Evolutionary conservation across 2,797 vertebrate species (phyloP), one percentile per base, ranked within the genome.

Genomic region (Sebastes trivittatus): DNA sequence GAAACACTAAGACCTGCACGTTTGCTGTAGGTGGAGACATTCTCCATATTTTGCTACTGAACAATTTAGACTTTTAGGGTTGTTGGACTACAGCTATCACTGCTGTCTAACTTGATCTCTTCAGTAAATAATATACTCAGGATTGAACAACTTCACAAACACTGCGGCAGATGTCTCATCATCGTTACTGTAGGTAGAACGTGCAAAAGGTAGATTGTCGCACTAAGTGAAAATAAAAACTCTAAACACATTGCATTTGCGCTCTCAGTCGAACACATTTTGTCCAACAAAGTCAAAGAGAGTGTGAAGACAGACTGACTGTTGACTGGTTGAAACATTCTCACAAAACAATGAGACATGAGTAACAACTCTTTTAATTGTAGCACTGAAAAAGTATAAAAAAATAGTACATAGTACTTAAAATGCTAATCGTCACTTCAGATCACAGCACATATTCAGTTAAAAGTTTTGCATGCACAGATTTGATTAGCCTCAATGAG

Each of bases 351-450:
- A 46, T 46, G 42, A 46, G 49, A 52, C 1, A 6, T 4, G 11
- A 64, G 7, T 27, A 63, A 38, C 13, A 70, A 42, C 10, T 46
- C 11, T 42, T 73, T 77, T 82, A 69, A 58, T 82, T 62, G 25
- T 13, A 27, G 34, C 14, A 56, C 2, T 36, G 54, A 14, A 22
- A 72, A 58, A 59, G 65, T 65, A 27, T n/a, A 23, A 70, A 69
- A 69, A 81, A 80, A 81, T 52, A 80, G 81, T 38, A 67, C 69
- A 75, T 70, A 34, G 59, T 27, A 79, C 18, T 38, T 61, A 49
- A 32, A 54, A 87, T 23, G 38, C 14, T 1, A 49, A 34, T 52
- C 2, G 56, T 71, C 6, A 55, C 14, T 49, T 68, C 55, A 77
- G 29, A 68, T 9, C 70, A 78, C 3, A 32, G 32, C 20, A 55